phyloP scores from a whole-genome alignment of 1,140 invertebrate species.

The Drosophila littoralis region DNA sequence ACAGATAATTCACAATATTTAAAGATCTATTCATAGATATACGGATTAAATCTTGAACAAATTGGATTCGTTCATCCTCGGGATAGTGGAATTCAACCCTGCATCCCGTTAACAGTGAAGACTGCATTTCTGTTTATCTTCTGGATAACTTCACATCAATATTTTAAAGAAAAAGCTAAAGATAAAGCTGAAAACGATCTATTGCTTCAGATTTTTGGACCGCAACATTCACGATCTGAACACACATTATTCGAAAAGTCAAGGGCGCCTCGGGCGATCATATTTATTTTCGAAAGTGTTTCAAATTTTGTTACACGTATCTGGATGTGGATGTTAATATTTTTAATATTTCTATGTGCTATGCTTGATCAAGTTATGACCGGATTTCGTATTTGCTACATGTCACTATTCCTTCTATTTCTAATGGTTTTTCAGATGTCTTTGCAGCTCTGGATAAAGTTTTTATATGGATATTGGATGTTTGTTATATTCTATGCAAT shows the following conservation, averaged over 20 bases:
- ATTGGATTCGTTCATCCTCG: conserved; percentile 92
- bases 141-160: conserved; percentile 96
- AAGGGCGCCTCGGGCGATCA: conserved; percentile 85
- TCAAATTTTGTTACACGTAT: conserved; percentile 93
- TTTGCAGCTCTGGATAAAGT: conserved; percentile 94
- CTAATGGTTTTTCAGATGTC: conserved; percentile 97
- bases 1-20: no score
- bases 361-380: conserved; percentile 95
- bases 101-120: conserved; percentile 92
- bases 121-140: conserved; percentile 96
- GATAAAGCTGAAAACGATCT: conserved; percentile 86
- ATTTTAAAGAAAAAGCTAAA: conserved; percentile 90
- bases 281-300: conserved; percentile 87
- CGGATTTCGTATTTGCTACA: conserved; percentile 97
- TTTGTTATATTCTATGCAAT: conserved; percentile 98
- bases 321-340: conserved; percentile 97
- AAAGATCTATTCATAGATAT: conserved; percentile 43
- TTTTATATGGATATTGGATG: conserved; percentile 98
- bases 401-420: conserved; percentile 97
- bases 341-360: conserved; percentile 96
- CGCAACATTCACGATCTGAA: conserved; percentile 86
- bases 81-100: conserved; percentile 86
- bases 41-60: conserved; percentile 90
- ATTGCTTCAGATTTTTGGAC: conserved; percentile 90
- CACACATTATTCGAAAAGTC: conserved; percentile 82